Evolutionary conservation across 2,113 vertebrate species (phyloP).

Genomic region (Abramis brama): DNA sequence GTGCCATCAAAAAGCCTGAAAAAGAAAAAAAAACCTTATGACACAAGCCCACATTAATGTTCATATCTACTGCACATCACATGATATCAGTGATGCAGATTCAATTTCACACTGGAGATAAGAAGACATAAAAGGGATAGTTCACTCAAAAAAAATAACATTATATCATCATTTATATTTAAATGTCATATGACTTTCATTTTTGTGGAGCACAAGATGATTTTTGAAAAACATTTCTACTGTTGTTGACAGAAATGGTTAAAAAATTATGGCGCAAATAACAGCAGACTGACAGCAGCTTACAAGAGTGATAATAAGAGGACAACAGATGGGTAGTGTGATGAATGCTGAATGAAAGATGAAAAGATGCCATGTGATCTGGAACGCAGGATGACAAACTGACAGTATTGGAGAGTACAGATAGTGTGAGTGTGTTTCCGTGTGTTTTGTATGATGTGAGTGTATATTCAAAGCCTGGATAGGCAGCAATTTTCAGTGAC

Average conservation of each 20-base stretch:
- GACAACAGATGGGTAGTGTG: conserved; percentile 8
- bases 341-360: conserved; percentile 7
- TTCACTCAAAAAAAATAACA: not conserved
- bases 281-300: not conserved
- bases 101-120: not conserved
- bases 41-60: not conserved
- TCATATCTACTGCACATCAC: not conserved
- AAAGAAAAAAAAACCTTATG: not conserved
- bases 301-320: not conserved
- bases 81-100: not conserved
- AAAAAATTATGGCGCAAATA: not conserved
- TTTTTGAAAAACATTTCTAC: not conserved
- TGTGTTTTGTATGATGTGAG: not conserved
- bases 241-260: not conserved
- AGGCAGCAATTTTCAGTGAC: conserved; percentile 1
- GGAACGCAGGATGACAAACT: not conserved
- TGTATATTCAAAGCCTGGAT: not conserved
- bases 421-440: not conserved
- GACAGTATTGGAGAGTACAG: not conserved
- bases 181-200: not conserved
- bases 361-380: not conserved
- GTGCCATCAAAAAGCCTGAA: conserved; percentile 20
- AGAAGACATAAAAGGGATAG: not conserved
- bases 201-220: not conserved
- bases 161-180: not conserved